These are phyloP conservation scores for Acanthornis magna DNA, from an alignment of 2,797 vertebrate genomes.

Conservation along the genomic window DNA sequence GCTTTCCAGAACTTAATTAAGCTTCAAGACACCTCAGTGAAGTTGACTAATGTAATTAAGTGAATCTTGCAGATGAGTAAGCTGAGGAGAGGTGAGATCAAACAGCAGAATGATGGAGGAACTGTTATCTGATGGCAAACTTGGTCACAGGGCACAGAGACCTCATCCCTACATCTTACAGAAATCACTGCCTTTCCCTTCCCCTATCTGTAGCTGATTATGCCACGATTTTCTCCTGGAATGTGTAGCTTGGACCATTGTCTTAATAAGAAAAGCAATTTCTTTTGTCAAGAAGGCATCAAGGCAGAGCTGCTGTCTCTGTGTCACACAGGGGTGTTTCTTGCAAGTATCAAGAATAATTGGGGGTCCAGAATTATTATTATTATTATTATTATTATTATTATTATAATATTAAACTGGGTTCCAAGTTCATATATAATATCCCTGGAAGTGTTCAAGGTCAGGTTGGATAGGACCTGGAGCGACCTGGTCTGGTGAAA, in stretches of 20 bases:
- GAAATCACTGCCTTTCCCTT: background rate
- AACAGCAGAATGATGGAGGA: background rate
- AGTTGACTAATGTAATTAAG: slow-evolving; percentile 55
- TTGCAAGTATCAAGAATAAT: background rate
- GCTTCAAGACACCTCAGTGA: slow-evolving; percentile 35
- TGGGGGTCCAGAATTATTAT: too few relatives aligned
- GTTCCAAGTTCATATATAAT: background rate
- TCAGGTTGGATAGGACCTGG: background rate
- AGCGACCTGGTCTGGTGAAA: background rate
- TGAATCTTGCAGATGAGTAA: slow-evolving; percentile 36
- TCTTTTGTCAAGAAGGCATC: background rate
- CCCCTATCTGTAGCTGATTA: background rate
- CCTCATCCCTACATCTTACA: background rate
- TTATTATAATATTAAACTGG: background rate
- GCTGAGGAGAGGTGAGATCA: slow-evolving; percentile 17
- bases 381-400: too few relatives aligned
- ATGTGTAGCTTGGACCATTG: background rate
- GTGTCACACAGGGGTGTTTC: background rate
- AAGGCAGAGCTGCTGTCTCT: background rate
- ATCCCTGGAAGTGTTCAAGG: background rate
- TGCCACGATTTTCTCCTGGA: background rate
- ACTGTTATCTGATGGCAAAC: background rate
- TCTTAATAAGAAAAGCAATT: background rate
- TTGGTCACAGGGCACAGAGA: background rate
- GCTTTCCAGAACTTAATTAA: slow-evolving; percentile 52